Evolutionary conservation across 2,113 vertebrate species (phyloP).

Genomic region (Ginglymostoma cirratum): DNA sequence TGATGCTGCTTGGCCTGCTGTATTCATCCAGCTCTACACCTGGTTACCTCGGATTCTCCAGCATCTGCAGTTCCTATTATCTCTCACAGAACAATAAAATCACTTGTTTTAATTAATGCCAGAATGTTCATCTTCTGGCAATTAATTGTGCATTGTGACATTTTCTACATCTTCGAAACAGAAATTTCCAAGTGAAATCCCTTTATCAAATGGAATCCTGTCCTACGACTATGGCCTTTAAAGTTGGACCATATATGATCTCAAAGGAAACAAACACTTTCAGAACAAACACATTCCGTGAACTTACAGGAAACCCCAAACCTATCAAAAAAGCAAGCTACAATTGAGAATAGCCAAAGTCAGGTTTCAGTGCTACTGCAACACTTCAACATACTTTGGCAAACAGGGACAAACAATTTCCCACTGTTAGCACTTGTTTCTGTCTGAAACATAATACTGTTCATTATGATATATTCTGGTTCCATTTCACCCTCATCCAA

Average conservation of each 20-base stretch:
- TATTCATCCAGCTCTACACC: too few species aligned
- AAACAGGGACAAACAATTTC: background rate
- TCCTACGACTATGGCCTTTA: background rate
- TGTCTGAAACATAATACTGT: background rate
- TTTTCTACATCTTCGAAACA: background rate
- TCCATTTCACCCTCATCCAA: background rate
- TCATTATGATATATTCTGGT: background rate
- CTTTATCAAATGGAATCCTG: background rate
- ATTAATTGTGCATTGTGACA: too few species aligned
- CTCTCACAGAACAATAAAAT: background rate
- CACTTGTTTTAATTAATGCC: background rate
- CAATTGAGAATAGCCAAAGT: background rate
- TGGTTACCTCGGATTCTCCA: too few species aligned
- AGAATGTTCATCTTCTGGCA: background rate
- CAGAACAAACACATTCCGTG: background rate
- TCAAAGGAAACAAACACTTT: background rate
- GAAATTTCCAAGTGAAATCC: background rate
- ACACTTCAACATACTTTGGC: background rate
- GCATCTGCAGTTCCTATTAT: too few species aligned
- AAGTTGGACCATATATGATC: background rate
- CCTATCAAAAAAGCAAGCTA: background rate
- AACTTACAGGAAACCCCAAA: background rate
- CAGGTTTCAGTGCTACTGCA: background rate
- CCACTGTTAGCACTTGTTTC: conserved; percentile 9
- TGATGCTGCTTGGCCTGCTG: too few species aligned